Evolutionary conservation across 2,113 vertebrate genomes (phyloP).

Genomic region (Aspiorhynchus laticeps): DNA sequence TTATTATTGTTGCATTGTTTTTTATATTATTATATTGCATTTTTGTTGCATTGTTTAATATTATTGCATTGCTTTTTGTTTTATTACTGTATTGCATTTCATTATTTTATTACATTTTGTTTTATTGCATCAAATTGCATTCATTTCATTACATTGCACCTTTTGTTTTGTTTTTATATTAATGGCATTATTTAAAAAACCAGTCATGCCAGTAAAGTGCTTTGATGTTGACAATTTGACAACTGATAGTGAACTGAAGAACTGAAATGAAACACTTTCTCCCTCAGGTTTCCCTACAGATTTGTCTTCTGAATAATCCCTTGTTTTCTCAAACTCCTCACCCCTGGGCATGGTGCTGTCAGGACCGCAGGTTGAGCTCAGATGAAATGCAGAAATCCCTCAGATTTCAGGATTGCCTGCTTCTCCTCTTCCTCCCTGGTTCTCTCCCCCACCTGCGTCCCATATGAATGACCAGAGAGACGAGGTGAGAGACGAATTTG

Average conservation of each 20-base stretch:
- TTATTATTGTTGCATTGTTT: not conserved
- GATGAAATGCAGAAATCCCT: slow-evolving; percentile 2
- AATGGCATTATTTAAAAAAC: not conserved
- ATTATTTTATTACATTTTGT: not conserved
- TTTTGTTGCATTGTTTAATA: too few species aligned
- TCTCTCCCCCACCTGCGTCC: slow-evolving; percentile 21
- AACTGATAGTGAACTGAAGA: not conserved
- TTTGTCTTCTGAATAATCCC: slow-evolving; percentile 3
- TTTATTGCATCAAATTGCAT: not conserved
- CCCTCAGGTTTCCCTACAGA: slow-evolving; percentile 6
- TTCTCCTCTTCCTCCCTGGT: slow-evolving; percentile 5
- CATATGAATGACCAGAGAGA: slow-evolving; percentile 49
- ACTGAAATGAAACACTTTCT: slow-evolving; percentile 20
- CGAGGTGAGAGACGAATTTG: slow-evolving; percentile 61
- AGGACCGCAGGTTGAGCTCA: not conserved
- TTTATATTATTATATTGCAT: not conserved
- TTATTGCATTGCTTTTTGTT: not conserved
- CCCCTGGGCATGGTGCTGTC: not conserved
- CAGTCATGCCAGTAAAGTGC: not conserved
- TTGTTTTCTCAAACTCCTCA: slow-evolving; percentile 13
- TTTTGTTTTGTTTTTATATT: not conserved
- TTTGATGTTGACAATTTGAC: slow-evolving; percentile 29
- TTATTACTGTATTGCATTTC: not conserved
- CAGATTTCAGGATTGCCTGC: not conserved
- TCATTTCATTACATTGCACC: not conserved